Percentiles rank a stretch among this genome's conserved stretches.
Conservation (phyloP, 2,888 invertebrate genomes). For the Pollenia labialis region DNA sequence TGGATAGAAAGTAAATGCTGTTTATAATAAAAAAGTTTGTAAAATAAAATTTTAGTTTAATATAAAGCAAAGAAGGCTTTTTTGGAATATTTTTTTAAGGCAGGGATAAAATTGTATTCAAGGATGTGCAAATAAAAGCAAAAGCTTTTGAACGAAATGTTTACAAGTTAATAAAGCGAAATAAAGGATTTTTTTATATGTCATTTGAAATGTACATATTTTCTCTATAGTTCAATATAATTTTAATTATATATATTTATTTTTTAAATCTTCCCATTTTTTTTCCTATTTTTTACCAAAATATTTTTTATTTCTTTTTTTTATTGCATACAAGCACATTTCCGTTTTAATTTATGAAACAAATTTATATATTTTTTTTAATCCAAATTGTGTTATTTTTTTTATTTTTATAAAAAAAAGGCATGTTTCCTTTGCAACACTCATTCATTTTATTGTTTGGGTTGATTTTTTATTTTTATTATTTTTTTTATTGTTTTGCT, state of each 20-base stretch:
- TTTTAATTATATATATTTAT: no score
- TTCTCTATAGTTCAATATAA: no score
- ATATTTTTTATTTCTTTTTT: not conserved
- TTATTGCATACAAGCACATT: not conserved
- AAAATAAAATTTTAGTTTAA: conserved; percentile 6
- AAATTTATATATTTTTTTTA: conserved; percentile 22
- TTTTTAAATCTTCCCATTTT: not conserved
- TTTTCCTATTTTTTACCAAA: not conserved
- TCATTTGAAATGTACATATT: no score
- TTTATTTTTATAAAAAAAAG: not conserved
- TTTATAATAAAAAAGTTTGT: not conserved
- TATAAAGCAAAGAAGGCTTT: not conserved
- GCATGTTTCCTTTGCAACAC: conserved; percentile 14
- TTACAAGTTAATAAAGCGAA: no score
- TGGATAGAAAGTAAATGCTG: not conserved
- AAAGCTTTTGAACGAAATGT: no score
- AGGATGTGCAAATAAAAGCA: no score
- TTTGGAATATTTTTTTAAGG: no score
- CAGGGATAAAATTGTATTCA: no score
- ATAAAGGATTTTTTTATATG: no score
- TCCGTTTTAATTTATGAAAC: conserved; percentile 42
- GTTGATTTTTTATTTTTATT: not conserved
- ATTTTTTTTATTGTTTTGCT: not conserved
- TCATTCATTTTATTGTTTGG: conserved; percentile 21
- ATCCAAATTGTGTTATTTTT: no score